Evolutionary conservation across 2,113 vertebrate genomes (phyloP).

Genomic region (Chauna torquata): DNA sequence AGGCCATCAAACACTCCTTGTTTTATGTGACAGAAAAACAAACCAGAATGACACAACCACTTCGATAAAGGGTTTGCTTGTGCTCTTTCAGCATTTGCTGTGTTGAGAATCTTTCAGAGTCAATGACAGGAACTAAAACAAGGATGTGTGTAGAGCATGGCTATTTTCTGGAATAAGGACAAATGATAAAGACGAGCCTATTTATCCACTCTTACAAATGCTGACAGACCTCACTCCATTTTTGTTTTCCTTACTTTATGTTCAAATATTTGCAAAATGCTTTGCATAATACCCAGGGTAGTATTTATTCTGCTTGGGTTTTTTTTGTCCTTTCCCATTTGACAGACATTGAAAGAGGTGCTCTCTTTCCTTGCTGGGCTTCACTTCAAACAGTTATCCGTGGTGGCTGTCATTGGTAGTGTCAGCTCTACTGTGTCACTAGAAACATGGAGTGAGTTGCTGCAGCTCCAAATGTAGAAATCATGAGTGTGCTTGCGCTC

Average conservation of each 20-base stretch:
- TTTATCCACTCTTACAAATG: not conserved
- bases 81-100: not conserved
- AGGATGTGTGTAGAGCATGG: not conserved
- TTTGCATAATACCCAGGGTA: not conserved
- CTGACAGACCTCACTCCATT: not conserved
- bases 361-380: not conserved
- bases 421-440: not conserved
- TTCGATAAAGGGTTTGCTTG: not conserved
- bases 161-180: not conserved
- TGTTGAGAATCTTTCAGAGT: not conserved
- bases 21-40: not conserved
- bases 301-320: not conserved
- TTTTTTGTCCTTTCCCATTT: not conserved
- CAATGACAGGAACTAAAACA: not conserved
- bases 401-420: not conserved
- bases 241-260: not conserved
- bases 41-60: not conserved
- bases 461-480: not conserved
- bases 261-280: not conserved
- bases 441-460: not conserved
- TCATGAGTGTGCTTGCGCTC: not conserved
- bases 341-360: not conserved
- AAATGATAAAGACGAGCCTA: not conserved
- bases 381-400: not conserved
- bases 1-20: not conserved